These are phyloP conservation scores for Ephialtes manifestator DNA, from an alignment of 2,888 invertebrate genomes.

Conservation along the genomic window DNA sequence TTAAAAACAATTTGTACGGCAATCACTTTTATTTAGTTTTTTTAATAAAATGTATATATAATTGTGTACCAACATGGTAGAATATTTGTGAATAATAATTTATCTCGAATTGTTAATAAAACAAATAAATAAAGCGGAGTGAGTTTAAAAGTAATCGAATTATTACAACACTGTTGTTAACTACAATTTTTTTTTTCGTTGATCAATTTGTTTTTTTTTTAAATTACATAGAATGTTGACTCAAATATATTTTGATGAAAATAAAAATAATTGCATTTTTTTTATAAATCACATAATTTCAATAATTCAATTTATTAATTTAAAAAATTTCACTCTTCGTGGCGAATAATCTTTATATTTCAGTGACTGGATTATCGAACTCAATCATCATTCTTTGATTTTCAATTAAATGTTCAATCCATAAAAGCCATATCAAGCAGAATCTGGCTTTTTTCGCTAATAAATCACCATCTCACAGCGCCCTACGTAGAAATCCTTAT, in stretches of 20 bases:
- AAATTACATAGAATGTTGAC: background rate
- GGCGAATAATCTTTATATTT: background rate
- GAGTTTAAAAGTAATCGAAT: too few relatives aligned
- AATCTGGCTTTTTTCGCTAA: constrained; percentile 15
- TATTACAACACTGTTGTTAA: too few relatives aligned
- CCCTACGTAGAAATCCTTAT: constrained; percentile 46
- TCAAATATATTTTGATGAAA: background rate
- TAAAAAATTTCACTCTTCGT: background rate
- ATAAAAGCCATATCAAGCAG: constrained; percentile 31
- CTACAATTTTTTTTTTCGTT: too few relatives aligned
- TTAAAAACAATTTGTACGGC: too few relatives aligned
- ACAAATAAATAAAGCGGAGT: too few relatives aligned
- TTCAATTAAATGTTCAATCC: background rate
- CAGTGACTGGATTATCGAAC: background rate
- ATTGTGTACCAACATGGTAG: too few relatives aligned
- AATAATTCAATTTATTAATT: background rate
- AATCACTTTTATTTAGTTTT: too few relatives aligned
- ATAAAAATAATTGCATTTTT: background rate
- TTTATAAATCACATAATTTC: background rate
- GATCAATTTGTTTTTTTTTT: too few relatives aligned
- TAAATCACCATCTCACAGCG: constrained; percentile 20
- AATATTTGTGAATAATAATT: too few relatives aligned
- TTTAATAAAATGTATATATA: too few relatives aligned
- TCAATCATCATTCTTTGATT: constrained; percentile 1
- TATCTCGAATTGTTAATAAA: too few relatives aligned